phyloP scores from a whole-genome alignment of 2,888 invertebrate genomes.

The Nyleta sp. region DNA sequence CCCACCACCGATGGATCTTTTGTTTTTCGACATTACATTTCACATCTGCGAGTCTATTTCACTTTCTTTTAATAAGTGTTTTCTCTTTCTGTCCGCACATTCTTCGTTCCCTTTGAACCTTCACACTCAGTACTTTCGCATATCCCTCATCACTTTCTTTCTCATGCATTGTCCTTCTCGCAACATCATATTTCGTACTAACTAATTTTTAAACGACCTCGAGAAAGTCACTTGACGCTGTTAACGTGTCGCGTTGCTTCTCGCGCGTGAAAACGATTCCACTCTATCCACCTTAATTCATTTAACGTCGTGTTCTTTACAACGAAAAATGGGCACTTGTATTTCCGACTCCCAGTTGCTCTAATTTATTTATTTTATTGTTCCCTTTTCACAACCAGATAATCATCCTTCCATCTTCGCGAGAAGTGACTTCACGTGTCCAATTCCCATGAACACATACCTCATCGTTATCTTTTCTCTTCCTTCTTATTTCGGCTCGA shows the following conservation, averaged over 20 bases:
- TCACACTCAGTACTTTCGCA: conserved; percentile 21
- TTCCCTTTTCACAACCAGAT: conserved; percentile 15
- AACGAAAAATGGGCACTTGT: conserved; percentile 33
- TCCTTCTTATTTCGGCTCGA: conserved; percentile 3
- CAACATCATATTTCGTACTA: conserved; percentile 23
- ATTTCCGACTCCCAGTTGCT: conserved; percentile 1
- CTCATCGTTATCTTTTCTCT: conserved; percentile 30
- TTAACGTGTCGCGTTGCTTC: conserved; percentile 10
- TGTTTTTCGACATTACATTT: conserved; percentile 36
- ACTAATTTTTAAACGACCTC: conserved; percentile 39
- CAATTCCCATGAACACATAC: conserved; percentile 45
- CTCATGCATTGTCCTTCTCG: conserved; percentile 6
- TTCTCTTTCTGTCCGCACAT: conserved; percentile 20
- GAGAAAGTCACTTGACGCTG: conserved; percentile 24
- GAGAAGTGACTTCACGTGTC: conserved; percentile 45
- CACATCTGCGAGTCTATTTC: conserved; percentile 35
- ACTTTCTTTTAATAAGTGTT: conserved; percentile 51
- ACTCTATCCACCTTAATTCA: conserved; percentile 37
- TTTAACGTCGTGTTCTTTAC: conserved; percentile 25
- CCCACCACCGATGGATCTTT: conserved; percentile 13
- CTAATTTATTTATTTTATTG: conserved; percentile 51
- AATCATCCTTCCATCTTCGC: conserved; percentile 28
- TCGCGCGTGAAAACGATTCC: conserved; percentile 24
- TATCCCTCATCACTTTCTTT: conserved; percentile 41
- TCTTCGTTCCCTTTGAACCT: conserved; percentile 12